Evolutionary conservation across 2,113 vertebrate species (phyloP).

Genomic region (Scophthalmus maximus): DNA sequence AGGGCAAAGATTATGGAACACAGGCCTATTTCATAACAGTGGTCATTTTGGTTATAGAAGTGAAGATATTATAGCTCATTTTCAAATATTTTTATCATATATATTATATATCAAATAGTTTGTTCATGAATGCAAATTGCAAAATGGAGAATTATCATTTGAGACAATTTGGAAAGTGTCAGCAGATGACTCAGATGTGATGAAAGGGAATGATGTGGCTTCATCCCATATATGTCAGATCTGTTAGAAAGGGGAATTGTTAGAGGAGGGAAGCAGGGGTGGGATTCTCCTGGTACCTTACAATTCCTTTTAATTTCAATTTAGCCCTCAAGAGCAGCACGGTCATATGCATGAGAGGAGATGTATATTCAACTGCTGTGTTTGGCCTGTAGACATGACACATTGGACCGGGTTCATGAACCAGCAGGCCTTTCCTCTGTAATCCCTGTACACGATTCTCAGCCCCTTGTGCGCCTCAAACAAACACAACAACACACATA

Average conservation of each 20-base stretch:
- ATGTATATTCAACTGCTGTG: neutral
- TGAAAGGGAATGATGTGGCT: too few relatives aligned
- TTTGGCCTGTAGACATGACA: conserved; percentile 7
- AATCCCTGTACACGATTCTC: conserved; percentile 11
- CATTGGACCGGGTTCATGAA: conserved; percentile 5
- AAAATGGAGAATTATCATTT: neutral
- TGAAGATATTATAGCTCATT: too few relatives aligned
- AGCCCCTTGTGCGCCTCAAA: conserved; percentile 28
- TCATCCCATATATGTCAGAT: neutral
- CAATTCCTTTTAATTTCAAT: neutral
- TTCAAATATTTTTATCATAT: too few relatives aligned
- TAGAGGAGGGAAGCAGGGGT: neutral
- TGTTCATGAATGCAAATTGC: neutral
- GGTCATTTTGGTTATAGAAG: too few relatives aligned
- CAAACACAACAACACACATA: conserved; percentile 43
- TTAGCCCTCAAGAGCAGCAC: neutral
- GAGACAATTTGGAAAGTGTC: neutral
- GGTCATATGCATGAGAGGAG: neutral
- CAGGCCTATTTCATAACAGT: too few relatives aligned
- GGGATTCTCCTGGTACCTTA: neutral
- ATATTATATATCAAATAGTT: too few relatives aligned
- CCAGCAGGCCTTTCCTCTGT: conserved; percentile 9
- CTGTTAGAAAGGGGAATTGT: neutral
- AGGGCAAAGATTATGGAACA: too few relatives aligned
- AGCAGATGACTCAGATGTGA: neutral